Base-by-base conservation (phyloP, 1,140 invertebrate genomes). In the Bilobella aurantiaca region DNA sequence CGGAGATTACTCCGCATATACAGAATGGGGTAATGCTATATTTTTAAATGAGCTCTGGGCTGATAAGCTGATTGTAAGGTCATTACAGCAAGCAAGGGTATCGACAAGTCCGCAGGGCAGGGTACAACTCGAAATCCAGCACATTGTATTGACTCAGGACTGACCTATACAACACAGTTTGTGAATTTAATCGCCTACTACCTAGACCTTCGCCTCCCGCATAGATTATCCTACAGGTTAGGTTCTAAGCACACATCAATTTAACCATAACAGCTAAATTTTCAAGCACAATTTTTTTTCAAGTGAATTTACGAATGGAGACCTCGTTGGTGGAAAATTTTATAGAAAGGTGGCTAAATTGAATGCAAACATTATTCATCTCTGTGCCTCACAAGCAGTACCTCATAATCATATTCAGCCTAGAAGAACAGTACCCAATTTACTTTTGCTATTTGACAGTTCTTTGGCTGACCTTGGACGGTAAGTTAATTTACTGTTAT, bases 101-200 rank as follows among this genome's bases (percentile, higher is more conserved):
- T 84, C 74, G 81, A 81, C 68, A 81, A 83, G 1, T 69, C 74
- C 18, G 81, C 82, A 62, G 80, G 81, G 37, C 77, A 79, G 73
- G 76, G 82, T 73, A 79, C 78, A 71, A 62, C 49, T 21, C 64
- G 69, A 62, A 86, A 88, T 77, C 82, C 83, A 53, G 86, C 85
- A 14, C 86, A 86, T 74, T 85, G 83, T 64, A 88, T 90, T 58
- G 84, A 83, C 74, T 88, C 88, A 37, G 90, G 86, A 56, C 81
- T 93, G 31, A 86, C 86, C 57, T 90, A 91, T 75, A 85, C 86
- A 21, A 86, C 88, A 63, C 90, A 94, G 79, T 78, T 93, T 66
- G 82, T 88, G n/a, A 84, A 85, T 75, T 80, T 90, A 69, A 77
- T 91, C 61, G 85, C 89, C 31, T 88, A 84, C 78, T 87, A 87